Base-by-base conservation (phyloP, 92 coral and sea anemone genomes). In the Isaurus tuberculatus region DNA sequence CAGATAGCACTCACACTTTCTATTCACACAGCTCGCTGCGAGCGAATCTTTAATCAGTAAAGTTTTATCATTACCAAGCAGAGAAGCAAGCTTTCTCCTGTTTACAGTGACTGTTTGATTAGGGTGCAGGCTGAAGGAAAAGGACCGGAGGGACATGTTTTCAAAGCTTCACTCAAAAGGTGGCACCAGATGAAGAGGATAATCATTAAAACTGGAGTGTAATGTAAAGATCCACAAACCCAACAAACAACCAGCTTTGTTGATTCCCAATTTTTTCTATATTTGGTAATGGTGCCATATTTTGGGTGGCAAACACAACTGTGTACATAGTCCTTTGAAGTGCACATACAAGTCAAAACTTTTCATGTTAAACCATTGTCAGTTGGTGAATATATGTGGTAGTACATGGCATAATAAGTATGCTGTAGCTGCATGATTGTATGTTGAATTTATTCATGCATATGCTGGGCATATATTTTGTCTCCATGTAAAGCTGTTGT, bases 101-200 rank as follows among this genome's bases (percentile, higher is more conserved):
- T 53, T 53, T 53, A 53, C 61, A 53, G 61, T 53, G 61, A 53
- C 61, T 20, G 2, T 1, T 53, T 53, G 61, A 53, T 53, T 20
- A 53, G 61, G 61, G 61, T 53, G 61, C 61, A 14, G 61, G 1
- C 61, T 53, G 61, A 53, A 53, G 61, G 61, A 53, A 53, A 53
- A 53, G 46, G 46, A 40, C 46, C 11, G 11, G 46, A 40, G 46
- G 46, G 46, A 40, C 46, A 40, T 40, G 46, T 5, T 40, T 40
- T 40, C 11, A 11, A 40, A 40, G 46, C 46, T 0, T 57, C 8
- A 36, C 8, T 36, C 4, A 36, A 36, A 36, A 36, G 42, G 42
- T 36, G 42, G 42, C 42, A 36, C 42, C 42, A 0, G 42, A 36
- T 0, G 42, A 36, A 36, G 42, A 36, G 0, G 42, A 36, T 3